Percentiles rank a stretch among this genome's conserved stretches.
phyloP scores from a whole-genome alignment of 2,888 invertebrate species.

The Hemaris fuciformis region DNA sequence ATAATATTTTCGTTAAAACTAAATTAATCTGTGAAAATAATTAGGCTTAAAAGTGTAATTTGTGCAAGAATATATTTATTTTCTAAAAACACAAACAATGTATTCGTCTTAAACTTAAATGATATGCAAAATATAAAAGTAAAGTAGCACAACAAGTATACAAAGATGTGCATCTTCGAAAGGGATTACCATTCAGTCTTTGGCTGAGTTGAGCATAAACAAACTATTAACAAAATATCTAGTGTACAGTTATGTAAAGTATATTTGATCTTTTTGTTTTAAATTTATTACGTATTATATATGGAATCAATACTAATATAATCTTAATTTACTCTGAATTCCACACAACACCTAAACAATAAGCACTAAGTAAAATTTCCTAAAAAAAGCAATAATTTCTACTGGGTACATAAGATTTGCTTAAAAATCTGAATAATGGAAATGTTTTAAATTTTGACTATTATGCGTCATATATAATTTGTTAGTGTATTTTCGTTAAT shows the following conservation, averaged over 20 bases:
- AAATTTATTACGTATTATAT: no score
- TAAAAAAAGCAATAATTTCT: no score
- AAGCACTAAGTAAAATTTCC: no score
- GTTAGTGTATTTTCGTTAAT: no score
- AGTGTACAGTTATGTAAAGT: background rate
- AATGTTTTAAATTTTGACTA: no score
- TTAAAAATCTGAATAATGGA: no score
- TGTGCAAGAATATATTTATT: background rate
- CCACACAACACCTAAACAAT: no score
- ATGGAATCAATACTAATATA: no score
- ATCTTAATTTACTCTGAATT: no score
- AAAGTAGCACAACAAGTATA: slow-evolving; percentile 21
- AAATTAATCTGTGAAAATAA: background rate
- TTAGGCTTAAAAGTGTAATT: background rate
- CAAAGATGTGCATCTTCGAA: slow-evolving; percentile 23
- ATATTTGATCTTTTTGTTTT: background rate
- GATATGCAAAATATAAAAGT: slow-evolving; percentile 2
- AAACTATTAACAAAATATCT: slow-evolving; percentile 1
- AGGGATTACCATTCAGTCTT: slow-evolving; percentile 60
- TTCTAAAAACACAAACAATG: background rate
- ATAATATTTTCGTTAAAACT: no score
- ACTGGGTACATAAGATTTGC: no score
- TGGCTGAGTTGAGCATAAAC: slow-evolving; percentile 67
- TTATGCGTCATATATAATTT: no score
- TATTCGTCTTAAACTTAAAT: background rate